Evolutionary conservation across 2,797 vertebrate genomes (phyloP), one percentile per base, ranked within the genome.

Genomic region (Semotilus atromaculatus): DNA sequence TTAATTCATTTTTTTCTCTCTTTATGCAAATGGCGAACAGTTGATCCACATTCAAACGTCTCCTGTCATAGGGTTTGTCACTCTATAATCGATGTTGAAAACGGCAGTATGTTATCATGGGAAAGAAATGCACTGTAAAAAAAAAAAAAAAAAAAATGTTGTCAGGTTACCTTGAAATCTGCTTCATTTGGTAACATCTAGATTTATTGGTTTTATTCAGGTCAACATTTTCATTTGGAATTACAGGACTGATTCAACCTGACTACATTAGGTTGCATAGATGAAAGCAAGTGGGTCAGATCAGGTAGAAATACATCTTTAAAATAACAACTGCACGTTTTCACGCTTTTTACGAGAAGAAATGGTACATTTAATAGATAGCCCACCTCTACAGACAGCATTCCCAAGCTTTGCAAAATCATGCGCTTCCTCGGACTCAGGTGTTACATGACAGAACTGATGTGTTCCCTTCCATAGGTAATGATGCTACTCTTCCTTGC

Each of bases 381-480:
- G 78, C 77, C 76, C 80, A 86, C 76, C 76, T 76, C 86, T 87
- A 83, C 85, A 88, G 85, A 77, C 70, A 70, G 85, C 88, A 86
- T 85, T 87, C 62, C 85, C 86, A 85, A 87, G 79, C 85, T 90
- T 90, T 84, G 80, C 81, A 89, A 86, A 89, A 84, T 85, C 86
- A 86, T 73, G 45, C 85, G 86, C 84, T 90, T 90, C 89, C 88
- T 92, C 70, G 85, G 88, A 89, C 85, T 88, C 89, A 90, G 87
- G 90, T 91, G 90, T 92, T 86, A 88, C 89, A 86, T 80, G 85
- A 87, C 64, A 85, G 74, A 87, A 82, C 83, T 89, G 88, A 85
- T 73, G 76, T 86, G 58, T 82, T 84, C 58, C 86, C 77, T 88
- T 85, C 71, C 85, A 89, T 90, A 74, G 86, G 84, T 81, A 80